phyloP scores from a whole-genome alignment of 2,888 invertebrate species.

The Archaeoteleia sp. region DNA sequence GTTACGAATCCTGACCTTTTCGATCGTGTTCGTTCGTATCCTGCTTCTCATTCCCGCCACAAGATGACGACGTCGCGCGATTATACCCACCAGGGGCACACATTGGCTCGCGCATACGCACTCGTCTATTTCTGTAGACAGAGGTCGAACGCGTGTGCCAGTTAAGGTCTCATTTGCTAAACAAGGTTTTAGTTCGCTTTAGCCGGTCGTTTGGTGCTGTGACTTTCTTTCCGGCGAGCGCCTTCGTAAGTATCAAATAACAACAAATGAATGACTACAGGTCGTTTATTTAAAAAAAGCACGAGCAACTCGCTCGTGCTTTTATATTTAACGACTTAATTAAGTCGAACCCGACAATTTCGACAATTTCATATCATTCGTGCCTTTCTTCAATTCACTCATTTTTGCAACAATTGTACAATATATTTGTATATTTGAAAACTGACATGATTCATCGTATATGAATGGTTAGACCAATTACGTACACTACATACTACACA shows the following conservation, averaged over 20 bases:
- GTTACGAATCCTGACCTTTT: conserved; percentile 21
- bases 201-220: conserved; percentile 21
- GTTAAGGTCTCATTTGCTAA: conserved; percentile 30
- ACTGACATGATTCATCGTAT: no score
- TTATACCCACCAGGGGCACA: conserved; percentile 24
- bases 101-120: conserved; percentile 47
- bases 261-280: neutral
- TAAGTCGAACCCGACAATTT: no score
- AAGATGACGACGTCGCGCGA: conserved; percentile 43
- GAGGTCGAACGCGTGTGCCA: conserved; percentile 48
- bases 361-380: no score
- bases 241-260: conserved; percentile 37
- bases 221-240: conserved; percentile 2
- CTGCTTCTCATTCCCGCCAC: conserved; percentile 40
- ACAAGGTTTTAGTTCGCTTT: conserved; percentile 38
- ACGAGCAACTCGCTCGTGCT: no score
- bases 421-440: no score
- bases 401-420: no score
- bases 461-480: no score
- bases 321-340: no score
- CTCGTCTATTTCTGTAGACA: conserved; percentile 51
- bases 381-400: no score
- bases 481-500: no score
- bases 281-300: no score
- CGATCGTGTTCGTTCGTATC: conserved; percentile 12